These are phyloP conservation scores for Dinocampus coccinellae DNA, from an alignment of 2,888 invertebrate genomes.

Conservation along the genomic window DNA sequence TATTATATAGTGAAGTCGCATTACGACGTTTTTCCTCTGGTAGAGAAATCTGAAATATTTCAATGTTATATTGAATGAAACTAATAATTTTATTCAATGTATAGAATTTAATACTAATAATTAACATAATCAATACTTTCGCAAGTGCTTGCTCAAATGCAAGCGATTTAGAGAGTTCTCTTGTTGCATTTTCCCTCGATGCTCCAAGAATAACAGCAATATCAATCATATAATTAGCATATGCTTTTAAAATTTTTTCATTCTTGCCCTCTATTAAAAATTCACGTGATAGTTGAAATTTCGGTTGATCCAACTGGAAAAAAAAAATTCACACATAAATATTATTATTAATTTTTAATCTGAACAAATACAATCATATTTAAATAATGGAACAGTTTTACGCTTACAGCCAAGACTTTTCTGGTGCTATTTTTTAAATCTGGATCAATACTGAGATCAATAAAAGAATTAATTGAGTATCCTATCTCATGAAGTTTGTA, in stretches of 20 bases:
- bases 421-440: slow-evolving; percentile 90
- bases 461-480: slow-evolving; percentile 89
- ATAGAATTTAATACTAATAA: slow-evolving; percentile 62
- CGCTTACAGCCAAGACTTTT: slow-evolving; percentile 86
- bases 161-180: slow-evolving; percentile 83
- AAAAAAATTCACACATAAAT: slow-evolving; percentile 22
- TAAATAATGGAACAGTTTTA: not conserved
- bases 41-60: slow-evolving; percentile 53
- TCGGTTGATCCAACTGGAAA: slow-evolving; percentile 86
- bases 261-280: slow-evolving; percentile 86
- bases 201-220: slow-evolving; percentile 90
- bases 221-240: slow-evolving; percentile 89
- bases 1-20: slow-evolving; percentile 91
- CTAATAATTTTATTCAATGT: not conserved
- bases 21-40: slow-evolving; percentile 92
- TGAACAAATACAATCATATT: not conserved
- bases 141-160: slow-evolving; percentile 92
- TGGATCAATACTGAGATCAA: slow-evolving; percentile 90
- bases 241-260: slow-evolving; percentile 88
- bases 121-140: too few relatives aligned
- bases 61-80: not conserved
- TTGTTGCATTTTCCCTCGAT: slow-evolving; percentile 75
- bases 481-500: slow-evolving; percentile 84
- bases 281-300: slow-evolving; percentile 86
- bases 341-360: not conserved